A percentile compares a stretch with the other conserved stretches of the same genome.
Conservation (phyloP, 2,888 invertebrate species). For the Neuroscelio doddi region DNA sequence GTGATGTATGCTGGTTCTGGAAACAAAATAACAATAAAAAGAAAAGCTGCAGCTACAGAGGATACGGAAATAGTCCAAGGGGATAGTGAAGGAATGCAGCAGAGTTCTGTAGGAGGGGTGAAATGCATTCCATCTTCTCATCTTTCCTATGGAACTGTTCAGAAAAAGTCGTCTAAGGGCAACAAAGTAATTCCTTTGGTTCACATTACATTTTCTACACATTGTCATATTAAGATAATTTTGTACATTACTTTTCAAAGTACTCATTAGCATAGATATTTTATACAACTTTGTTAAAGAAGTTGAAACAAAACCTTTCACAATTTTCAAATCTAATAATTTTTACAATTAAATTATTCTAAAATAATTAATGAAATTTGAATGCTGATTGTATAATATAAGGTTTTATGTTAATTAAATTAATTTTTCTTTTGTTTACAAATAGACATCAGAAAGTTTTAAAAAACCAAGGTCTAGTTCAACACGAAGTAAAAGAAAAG, state of each 20-base stretch:
- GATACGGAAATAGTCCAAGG: slow-evolving; percentile 63
- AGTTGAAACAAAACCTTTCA: too few species aligned
- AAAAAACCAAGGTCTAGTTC: slow-evolving; percentile 73
- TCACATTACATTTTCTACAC: slow-evolving; percentile 12
- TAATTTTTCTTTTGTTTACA: slow-evolving; percentile 15
- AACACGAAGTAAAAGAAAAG: slow-evolving; percentile 76
- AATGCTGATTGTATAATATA: too few species aligned
- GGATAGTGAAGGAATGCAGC: slow-evolving; percentile 57
- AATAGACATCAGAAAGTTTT: slow-evolving; percentile 70
- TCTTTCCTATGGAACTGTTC: slow-evolving; percentile 64
- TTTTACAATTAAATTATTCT: too few species aligned
- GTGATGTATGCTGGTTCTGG: slow-evolving; percentile 87
- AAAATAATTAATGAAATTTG: too few species aligned
- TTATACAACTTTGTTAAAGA: too few species aligned
- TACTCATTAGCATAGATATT: too few species aligned
- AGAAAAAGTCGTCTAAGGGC: slow-evolving; percentile 68
- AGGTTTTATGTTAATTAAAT: slow-evolving; percentile 13
- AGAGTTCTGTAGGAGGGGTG: slow-evolving; percentile 63
- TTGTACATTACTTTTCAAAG: too few species aligned
- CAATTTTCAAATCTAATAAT: too few species aligned
- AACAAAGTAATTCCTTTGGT: slow-evolving; percentile 61
- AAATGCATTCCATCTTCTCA: slow-evolving; percentile 68
- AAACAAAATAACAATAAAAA: slow-evolving; percentile 88
- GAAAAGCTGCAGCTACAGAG: slow-evolving; percentile 78
- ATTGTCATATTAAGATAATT: slow-evolving; percentile 7